phyloP scores from a whole-genome alignment of 2,888 invertebrate genomes.

The Ophion obscuratus region DNA sequence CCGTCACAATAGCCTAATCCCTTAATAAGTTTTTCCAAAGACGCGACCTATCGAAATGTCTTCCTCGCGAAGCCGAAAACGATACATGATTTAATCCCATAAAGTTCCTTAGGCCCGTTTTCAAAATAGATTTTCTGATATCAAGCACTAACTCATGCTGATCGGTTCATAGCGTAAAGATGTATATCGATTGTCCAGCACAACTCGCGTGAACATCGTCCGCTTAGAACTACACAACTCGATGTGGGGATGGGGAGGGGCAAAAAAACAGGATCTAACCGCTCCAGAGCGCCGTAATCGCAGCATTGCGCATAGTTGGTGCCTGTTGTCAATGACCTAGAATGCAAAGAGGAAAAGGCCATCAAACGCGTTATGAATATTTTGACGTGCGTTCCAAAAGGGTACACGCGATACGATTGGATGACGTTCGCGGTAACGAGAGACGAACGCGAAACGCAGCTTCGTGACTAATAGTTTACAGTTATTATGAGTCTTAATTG shows the following conservation, averaged over 20 bases:
- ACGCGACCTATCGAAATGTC: too few species aligned
- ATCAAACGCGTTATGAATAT: constrained; percentile 67
- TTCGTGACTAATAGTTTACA: constrained; percentile 50
- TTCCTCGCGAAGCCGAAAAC: too few species aligned
- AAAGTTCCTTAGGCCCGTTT: too few species aligned
- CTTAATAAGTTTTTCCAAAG: too few species aligned
- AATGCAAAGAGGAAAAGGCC: constrained; percentile 64
- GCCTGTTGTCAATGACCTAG: constrained; percentile 64
- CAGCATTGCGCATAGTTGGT: constrained; percentile 50
- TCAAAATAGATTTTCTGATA: too few species aligned
- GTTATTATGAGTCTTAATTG: constrained; percentile 59
- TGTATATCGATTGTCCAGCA: not conserved
- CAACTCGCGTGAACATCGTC: constrained; percentile 2
- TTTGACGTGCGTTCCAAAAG: constrained; percentile 63
- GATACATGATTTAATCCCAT: too few species aligned
- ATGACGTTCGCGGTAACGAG: constrained; percentile 59
- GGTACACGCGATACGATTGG: constrained; percentile 53
- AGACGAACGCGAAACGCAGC: constrained; percentile 31
- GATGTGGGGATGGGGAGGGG: not conserved
- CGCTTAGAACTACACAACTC: not conserved
- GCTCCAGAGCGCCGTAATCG: constrained; percentile 21
- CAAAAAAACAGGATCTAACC: constrained; percentile 15
- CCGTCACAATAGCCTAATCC: too few species aligned
- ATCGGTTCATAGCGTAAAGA: not conserved
- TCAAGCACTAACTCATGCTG: too few species aligned